A percentile compares a stretch with the other conserved stretches of the same genome.
phyloP scores from a whole-genome alignment of 2,797 vertebrate species.

The Chromis chromis region DNA sequence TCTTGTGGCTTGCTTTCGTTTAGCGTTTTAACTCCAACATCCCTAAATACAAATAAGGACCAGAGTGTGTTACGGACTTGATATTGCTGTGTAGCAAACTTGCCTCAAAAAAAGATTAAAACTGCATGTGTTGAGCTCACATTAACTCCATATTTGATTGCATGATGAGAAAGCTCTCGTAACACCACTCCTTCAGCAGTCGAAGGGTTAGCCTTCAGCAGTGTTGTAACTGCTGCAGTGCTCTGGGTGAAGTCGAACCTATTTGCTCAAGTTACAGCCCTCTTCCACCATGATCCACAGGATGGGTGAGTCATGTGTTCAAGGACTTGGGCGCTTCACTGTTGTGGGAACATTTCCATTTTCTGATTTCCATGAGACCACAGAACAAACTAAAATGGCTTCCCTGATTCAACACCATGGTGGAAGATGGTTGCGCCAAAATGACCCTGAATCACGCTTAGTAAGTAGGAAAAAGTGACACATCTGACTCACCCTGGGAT shows the following conservation, averaged over 20 bases:
- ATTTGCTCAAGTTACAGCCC: conserved; percentile 79
- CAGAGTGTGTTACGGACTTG: conserved; percentile 8
- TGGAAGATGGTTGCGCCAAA: conserved; percentile 59
- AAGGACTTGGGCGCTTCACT: conserved; percentile 72
- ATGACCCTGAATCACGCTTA: conserved; percentile 64
- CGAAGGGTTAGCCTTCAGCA: conserved; percentile 62
- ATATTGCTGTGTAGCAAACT: conserved; percentile 4
- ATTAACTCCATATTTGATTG: conserved; percentile 22
- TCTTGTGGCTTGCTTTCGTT: conserved; percentile 72
- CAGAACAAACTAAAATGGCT: conserved; percentile 83
- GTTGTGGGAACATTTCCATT: conserved; percentile 85
- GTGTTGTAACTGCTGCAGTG: conserved; percentile 56
- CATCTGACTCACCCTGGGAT: conserved; percentile 59
- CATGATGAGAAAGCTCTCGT: conserved; percentile 26
- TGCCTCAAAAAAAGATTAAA: background rate
- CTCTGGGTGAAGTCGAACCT: conserved; percentile 62
- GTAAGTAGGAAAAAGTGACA: conserved; percentile 71
- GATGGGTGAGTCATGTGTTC: conserved; percentile 84
- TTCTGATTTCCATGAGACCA: conserved; percentile 82
- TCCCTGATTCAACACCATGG: conserved; percentile 70
- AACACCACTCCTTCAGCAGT: conserved; percentile 54
- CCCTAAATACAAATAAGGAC: conserved; percentile 57
- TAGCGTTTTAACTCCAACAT: conserved; percentile 73
- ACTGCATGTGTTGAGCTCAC: background rate
- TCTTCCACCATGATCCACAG: conserved; percentile 77